A percentile compares a stretch with the other conserved stretches of the same genome.
Evolutionary conservation across 2,888 invertebrate species (phyloP).

Genomic region (Dolichopus griseipennis): DNA sequence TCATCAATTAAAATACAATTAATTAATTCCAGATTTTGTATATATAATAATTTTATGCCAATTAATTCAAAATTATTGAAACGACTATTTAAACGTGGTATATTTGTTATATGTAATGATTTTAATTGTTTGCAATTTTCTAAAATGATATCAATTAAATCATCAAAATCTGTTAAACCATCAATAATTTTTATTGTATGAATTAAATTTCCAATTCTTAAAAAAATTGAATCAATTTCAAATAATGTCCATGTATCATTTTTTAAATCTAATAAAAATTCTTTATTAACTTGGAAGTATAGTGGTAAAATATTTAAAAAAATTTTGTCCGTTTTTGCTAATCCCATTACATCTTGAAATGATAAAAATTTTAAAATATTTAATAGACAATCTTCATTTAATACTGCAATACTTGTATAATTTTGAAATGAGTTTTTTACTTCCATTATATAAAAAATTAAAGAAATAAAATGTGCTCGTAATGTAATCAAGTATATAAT

Average conservation of each 20-base stretch:
- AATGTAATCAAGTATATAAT: too few relatives aligned
- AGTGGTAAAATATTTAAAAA: not conserved
- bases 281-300: not conserved
- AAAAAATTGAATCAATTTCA: not conserved
- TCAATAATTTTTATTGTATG: not conserved
- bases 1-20: not conserved
- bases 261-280: not conserved
- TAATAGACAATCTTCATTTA: not conserved
- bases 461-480: too few relatives aligned
- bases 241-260: not conserved
- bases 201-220: not conserved
- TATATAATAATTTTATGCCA: not conserved
- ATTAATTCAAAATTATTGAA: slow-evolving; percentile 4
- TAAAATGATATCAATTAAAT: not conserved
- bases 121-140: not conserved
- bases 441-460: too few relatives aligned
- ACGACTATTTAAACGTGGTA: not conserved
- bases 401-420: not conserved
- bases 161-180: not conserved
- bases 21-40: not conserved
- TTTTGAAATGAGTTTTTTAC: not conserved
- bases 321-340: not conserved
- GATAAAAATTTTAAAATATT: slow-evolving; percentile 1
- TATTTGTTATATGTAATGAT: not conserved
- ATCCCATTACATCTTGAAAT: not conserved